Conservation (phyloP, 2,113 vertebrate species). For the Pedetes capensis region DNA sequence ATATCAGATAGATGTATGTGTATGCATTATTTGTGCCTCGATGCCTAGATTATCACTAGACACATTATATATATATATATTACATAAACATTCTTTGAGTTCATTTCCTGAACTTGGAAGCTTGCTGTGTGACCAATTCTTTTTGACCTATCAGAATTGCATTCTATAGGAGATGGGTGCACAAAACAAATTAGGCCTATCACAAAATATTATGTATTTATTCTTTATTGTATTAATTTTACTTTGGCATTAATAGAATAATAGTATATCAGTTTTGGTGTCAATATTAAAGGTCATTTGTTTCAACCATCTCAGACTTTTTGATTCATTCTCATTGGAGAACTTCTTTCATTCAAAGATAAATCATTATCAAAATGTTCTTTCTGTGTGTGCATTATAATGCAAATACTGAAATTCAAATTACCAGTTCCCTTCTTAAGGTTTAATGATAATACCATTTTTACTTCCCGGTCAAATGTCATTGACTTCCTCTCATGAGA, state of each 20-base stretch:
- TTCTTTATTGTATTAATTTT: background rate
- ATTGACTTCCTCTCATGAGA: slow-evolving; percentile 45
- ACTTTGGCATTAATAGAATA: background rate
- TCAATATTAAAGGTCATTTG: slow-evolving; percentile 36
- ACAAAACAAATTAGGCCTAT: background rate
- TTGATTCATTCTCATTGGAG: background rate
- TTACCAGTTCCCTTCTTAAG: slow-evolving; percentile 39
- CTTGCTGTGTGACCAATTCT: background rate
- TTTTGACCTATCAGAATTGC: background rate
- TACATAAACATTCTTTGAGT: background rate
- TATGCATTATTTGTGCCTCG: background rate
- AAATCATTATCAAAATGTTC: slow-evolving; percentile 62
- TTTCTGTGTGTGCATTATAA: slow-evolving; percentile 52
- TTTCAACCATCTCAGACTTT: slow-evolving; percentile 10
- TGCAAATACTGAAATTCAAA: slow-evolving; percentile 62
- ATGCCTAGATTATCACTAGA: background rate
- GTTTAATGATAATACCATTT: slow-evolving; percentile 65
- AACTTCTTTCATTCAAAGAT: slow-evolving; percentile 38
- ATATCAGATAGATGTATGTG: background rate
- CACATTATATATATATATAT: background rate
- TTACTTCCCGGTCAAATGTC: slow-evolving; percentile 58
- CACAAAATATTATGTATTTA: background rate
- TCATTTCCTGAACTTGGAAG: background rate
- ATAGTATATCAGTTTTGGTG: background rate
- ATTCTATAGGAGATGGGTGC: background rate